phyloP scores from a whole-genome alignment of 2,888 invertebrate genomes.

The Chymomyza amoena region DNA sequence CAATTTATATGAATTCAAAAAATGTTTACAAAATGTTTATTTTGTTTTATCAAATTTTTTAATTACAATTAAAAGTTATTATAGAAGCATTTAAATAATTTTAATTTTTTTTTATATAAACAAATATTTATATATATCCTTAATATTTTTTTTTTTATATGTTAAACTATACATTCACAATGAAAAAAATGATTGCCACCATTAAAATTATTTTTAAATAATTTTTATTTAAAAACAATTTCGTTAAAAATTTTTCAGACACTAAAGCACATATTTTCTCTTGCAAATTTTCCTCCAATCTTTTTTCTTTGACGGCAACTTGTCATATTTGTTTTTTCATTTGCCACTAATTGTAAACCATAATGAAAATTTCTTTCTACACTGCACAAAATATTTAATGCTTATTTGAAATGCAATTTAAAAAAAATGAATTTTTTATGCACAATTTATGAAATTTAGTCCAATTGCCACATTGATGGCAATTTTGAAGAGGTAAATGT shows the following conservation, averaged over 20 bases:
- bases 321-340: constrained; percentile 18
- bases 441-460: constrained; percentile 81
- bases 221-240: neutral
- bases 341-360: constrained; percentile 20
- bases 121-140: no score
- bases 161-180: no score
- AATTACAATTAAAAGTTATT: no score
- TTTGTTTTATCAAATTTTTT: no score
- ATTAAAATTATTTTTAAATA: no score
- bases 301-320: constrained; percentile 49
- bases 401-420: constrained; percentile 36
- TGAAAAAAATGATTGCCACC: no score
- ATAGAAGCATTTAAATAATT: no score
- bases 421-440: constrained; percentile 37
- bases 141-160: no score
- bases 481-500: constrained; percentile 94
- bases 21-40: no score
- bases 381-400: constrained; percentile 26
- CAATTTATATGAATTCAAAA: no score
- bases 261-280: constrained; percentile 76
- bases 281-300: constrained; percentile 68
- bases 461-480: constrained; percentile 97
- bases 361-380: constrained; percentile 40
- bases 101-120: no score
- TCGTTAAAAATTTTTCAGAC: constrained; percentile 38